Evolutionary conservation across 2,888 invertebrate genomes (phyloP).

Genomic region (Scaptomyza parva): DNA sequence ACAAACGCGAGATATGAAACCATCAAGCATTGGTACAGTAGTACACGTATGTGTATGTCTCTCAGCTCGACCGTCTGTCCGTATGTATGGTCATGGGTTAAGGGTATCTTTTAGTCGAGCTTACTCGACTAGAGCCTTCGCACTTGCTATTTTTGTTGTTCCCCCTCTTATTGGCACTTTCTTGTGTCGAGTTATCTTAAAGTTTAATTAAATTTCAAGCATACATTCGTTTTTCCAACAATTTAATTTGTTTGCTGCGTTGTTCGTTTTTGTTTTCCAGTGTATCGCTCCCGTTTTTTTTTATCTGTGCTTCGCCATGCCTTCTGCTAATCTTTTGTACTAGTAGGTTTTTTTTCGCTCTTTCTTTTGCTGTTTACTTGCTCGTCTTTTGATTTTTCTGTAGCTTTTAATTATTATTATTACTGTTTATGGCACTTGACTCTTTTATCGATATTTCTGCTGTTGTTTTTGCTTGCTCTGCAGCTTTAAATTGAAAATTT

Average conservation of each 20-base stretch:
- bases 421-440: conserved; percentile 48
- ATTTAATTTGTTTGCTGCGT: conserved; percentile 36
- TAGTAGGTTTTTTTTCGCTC: conserved; percentile 11
- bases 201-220: conserved; percentile 37
- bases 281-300: conserved; percentile 3
- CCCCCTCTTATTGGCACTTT: conserved; percentile 6
- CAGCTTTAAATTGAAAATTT: conserved; percentile 25
- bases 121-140: too few relatives aligned
- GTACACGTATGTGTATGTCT: too few relatives aligned
- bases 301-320: conserved; percentile 5
- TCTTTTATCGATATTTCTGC: conserved; percentile 29
- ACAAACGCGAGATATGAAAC: too few relatives aligned
- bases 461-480: conserved; percentile 12
- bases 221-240: conserved; percentile 16
- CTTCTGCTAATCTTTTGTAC: conserved; percentile 31
- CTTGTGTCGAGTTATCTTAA: conserved; percentile 19
- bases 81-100: too few relatives aligned
- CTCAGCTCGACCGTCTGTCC: too few relatives aligned
- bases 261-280: conserved; percentile 13
- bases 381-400: not conserved
- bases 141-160: too few relatives aligned
- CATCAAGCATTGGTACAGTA: too few relatives aligned
- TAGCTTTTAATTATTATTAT: conserved; percentile 42
- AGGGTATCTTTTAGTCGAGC: too few relatives aligned
- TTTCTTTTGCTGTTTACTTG: not conserved